Conservation (phyloP, 2,888 invertebrate genomes). For the Tipula unca region DNA sequence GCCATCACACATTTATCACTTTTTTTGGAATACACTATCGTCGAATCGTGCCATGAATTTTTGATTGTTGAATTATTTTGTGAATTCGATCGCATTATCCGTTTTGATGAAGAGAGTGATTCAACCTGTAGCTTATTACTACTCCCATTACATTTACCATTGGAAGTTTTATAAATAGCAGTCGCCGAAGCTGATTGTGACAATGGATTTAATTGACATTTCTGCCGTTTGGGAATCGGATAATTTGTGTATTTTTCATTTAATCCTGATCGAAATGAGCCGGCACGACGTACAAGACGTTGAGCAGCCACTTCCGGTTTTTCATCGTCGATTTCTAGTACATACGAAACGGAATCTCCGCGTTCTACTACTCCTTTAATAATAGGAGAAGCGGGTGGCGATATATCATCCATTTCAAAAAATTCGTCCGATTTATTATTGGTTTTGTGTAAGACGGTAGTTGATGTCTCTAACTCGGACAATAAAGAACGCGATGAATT, state of each 20-base stretch:
- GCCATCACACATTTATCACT: background rate
- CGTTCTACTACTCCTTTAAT: conserved; percentile 79
- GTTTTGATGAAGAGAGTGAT: conserved; percentile 26
- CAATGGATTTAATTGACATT: conserved; percentile 32
- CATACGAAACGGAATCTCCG: conserved; percentile 79
- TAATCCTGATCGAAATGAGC: conserved; percentile 48
- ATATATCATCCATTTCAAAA: conserved; percentile 39
- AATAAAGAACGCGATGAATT: background rate
- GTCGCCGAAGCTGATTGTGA: conserved; percentile 47
- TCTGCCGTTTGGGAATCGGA: conserved; percentile 28
- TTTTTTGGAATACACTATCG: background rate
- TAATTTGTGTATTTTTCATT: conserved; percentile 34
- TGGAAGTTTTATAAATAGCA: conserved; percentile 39
- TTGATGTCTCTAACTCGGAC: background rate
- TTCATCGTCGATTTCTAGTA: conserved; percentile 67
- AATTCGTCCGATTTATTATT: conserved; percentile 24
- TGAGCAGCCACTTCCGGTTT: conserved; percentile 63
- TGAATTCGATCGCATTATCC: conserved; percentile 29
- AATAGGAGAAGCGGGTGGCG: conserved; percentile 60
- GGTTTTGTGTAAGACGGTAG: background rate
- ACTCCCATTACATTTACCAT: background rate
- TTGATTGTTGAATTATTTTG: background rate
- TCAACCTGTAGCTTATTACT: conserved; percentile 20
- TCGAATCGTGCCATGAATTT: background rate
- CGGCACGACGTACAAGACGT: conserved; percentile 58